Percentiles rank a stretch among this genome's conserved stretches.
phyloP scores from a whole-genome alignment of 2,113 vertebrate species.

The Vicugna pacos region DNA sequence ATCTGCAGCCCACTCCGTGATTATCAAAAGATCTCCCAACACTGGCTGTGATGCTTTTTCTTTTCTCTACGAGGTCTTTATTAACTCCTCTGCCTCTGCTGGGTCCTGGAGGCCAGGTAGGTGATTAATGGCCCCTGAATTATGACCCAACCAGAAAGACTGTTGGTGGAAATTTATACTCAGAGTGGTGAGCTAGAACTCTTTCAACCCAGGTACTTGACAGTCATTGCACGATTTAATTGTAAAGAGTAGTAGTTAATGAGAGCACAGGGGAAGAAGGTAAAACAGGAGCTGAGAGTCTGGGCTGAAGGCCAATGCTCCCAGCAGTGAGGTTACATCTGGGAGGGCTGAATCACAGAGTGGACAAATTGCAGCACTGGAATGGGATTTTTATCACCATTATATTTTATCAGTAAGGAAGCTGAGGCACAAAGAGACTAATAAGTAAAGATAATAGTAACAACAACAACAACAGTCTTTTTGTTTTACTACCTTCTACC shows the following conservation, averaged over 20 bases:
- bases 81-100: slow-evolving; percentile 80
- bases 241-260: slow-evolving; percentile 70
- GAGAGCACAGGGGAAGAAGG: slow-evolving; percentile 65
- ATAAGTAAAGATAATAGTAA: neutral
- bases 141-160: slow-evolving; percentile 77
- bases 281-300: slow-evolving; percentile 3
- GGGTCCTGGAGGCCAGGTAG: slow-evolving; percentile 55
- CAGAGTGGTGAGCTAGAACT: slow-evolving; percentile 43
- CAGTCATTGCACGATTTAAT: slow-evolving; percentile 74
- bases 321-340: neutral
- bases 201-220: slow-evolving; percentile 59
- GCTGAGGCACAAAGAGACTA: neutral
- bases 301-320: slow-evolving; percentile 71
- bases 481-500: neutral
- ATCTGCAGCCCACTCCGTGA: neutral
- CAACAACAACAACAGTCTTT: neutral
- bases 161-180: slow-evolving; percentile 81
- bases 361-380: neutral
- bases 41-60: neutral
- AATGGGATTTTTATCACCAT: neutral
- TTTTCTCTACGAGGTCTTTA: slow-evolving; percentile 75
- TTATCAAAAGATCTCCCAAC: slow-evolving; percentile 28
- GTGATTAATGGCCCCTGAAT: slow-evolving; percentile 86
- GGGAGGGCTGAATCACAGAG: slow-evolving; percentile 20
- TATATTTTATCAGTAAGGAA: slow-evolving; percentile 45